A percentile compares a stretch with the other conserved stretches of the same genome.
Conservation (phyloP, 1,140 invertebrate species). For the Solen grandis region DNA sequence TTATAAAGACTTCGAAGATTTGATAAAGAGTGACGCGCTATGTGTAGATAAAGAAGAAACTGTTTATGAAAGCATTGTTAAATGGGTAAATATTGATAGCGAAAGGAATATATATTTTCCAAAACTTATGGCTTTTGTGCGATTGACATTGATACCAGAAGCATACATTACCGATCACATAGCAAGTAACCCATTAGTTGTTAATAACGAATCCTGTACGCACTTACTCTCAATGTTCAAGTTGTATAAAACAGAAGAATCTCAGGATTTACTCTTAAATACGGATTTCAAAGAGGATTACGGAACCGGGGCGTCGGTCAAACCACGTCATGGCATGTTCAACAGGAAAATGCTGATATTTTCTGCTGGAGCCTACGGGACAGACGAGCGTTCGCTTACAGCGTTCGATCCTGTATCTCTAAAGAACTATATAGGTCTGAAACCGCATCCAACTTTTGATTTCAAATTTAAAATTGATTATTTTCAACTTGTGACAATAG, state of each 20-base stretch:
- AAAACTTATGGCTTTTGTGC: slow-evolving; percentile 63
- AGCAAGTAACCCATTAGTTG: slow-evolving; percentile 45
- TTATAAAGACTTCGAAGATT: slow-evolving; percentile 47
- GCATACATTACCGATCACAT: slow-evolving; percentile 59
- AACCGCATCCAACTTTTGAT: slow-evolving; percentile 74
- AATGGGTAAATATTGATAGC: slow-evolving; percentile 67
- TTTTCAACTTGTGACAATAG: slow-evolving; percentile 62
- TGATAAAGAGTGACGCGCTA: slow-evolving; percentile 69
- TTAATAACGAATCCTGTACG: slow-evolving; percentile 57
- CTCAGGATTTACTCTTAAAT: slow-evolving; percentile 5
- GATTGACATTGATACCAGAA: slow-evolving; percentile 63
- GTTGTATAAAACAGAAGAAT: slow-evolving; percentile 32
- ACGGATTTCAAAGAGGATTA: slow-evolving; percentile 9
- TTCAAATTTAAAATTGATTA: slow-evolving; percentile 71
- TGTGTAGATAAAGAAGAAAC: slow-evolving; percentile 70
- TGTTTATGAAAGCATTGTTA: slow-evolving; percentile 67
- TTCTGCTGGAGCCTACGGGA: slow-evolving; percentile 64
- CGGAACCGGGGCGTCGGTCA: too few relatives aligned
- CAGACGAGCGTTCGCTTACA: slow-evolving; percentile 62
- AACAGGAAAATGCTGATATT: slow-evolving; percentile 70
- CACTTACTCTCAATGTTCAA: slow-evolving; percentile 51
- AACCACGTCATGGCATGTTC: slow-evolving; percentile 72
- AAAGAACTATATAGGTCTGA: slow-evolving; percentile 68
- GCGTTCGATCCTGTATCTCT: slow-evolving; percentile 71
- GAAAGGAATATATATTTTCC: slow-evolving; percentile 57